A percentile compares a stretch with the other conserved stretches of the same genome.
These are phyloP conservation scores for Clostera curtula DNA, from an alignment of 2,888 invertebrate genomes.

Conservation along the genomic window DNA sequence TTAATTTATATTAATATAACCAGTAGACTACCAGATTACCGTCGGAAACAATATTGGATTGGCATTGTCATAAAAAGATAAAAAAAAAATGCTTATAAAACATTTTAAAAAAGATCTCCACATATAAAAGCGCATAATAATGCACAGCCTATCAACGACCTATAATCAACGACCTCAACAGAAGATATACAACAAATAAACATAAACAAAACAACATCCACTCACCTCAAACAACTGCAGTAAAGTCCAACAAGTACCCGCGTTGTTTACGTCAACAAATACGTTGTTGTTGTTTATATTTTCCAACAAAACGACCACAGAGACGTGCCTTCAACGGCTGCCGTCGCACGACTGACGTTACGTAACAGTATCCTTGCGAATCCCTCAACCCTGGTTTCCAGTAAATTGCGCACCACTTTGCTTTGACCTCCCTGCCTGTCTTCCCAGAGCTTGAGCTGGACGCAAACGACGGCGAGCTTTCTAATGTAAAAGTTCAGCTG, in stretches of 20 bases:
- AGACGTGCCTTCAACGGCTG: slow-evolving; percentile 42
- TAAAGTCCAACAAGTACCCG: slow-evolving; percentile 31
- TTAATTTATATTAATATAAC: too few relatives aligned
- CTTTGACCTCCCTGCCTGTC: slow-evolving; percentile 28
- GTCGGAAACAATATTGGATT: too few relatives aligned
- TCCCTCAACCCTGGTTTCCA: slow-evolving; percentile 47
- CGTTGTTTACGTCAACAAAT: slow-evolving; percentile 65
- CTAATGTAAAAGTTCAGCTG: slow-evolving; percentile 22
- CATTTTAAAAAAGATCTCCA: too few relatives aligned
- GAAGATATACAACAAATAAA: slow-evolving; percentile 11
- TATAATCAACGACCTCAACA: slow-evolving; percentile 7
- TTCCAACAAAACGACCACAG: slow-evolving; percentile 20
- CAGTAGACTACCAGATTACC: too few relatives aligned
- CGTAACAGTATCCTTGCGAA: slow-evolving; percentile 60
- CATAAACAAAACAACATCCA: slow-evolving; percentile 11
- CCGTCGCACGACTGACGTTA: slow-evolving; percentile 60
- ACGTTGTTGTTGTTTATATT: slow-evolving; percentile 71
- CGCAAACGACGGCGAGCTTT: neutral
- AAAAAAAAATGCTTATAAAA: too few relatives aligned
- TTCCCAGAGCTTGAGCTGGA: neutral
- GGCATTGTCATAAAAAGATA: too few relatives aligned
- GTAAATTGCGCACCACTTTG: slow-evolving; percentile 35
- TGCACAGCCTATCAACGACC: too few relatives aligned
- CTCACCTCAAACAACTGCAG: slow-evolving; percentile 22
- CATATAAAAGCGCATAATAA: too few relatives aligned